phyloP scores from a whole-genome alignment of 2,888 invertebrate genomes.

The Rotaria magnacalcarata region DNA sequence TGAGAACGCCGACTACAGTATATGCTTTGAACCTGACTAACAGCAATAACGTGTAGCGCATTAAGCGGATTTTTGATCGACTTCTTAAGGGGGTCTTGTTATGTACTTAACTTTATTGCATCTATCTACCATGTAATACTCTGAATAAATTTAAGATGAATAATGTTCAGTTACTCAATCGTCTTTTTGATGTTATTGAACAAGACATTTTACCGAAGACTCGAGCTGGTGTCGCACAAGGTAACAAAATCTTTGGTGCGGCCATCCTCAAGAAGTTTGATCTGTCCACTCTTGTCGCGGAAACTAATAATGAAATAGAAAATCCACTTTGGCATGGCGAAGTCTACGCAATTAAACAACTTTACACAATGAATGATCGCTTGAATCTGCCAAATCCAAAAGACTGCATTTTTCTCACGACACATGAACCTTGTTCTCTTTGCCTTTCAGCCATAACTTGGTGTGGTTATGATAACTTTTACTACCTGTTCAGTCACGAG shows the following conservation, averaged over 20 bases:
- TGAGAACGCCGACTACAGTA: no score
- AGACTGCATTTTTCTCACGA: not conserved
- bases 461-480: conserved; percentile 11
- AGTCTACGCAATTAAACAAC: not conserved
- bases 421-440: not conserved
- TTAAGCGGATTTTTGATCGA: no score
- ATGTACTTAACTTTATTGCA: no score
- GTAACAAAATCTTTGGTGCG: conserved; percentile 18
- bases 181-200: not conserved
- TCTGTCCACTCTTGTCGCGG: not conserved
- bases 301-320: conserved; percentile 14
- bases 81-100: no score
- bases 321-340: conserved; percentile 21
- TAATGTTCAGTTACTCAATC: not conserved
- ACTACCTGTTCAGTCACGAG: not conserved
- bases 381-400: not conserved
- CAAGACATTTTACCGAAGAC: conserved; percentile 3
- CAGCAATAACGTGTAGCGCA: no score
- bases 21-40: no score
- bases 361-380: not conserved
- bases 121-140: not conserved
- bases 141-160: not conserved
- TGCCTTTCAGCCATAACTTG: conserved; percentile 12
- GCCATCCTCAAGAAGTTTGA: not conserved
- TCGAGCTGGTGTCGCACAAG: not conserved